phyloP scores from a whole-genome alignment of 2,888 invertebrate genomes.

The Laspeyria flexula region DNA sequence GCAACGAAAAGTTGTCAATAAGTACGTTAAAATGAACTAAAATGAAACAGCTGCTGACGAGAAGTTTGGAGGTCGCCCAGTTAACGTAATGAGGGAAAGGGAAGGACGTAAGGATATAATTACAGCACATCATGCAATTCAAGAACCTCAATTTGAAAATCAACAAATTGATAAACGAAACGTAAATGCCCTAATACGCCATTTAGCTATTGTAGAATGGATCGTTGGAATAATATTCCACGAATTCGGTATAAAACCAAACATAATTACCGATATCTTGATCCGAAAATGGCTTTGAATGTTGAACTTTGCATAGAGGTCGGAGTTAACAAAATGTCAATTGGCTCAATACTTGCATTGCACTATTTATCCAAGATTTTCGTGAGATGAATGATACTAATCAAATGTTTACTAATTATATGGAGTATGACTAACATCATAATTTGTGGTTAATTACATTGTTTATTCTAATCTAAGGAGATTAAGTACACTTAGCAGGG shows the following conservation, averaged over 20 bases:
- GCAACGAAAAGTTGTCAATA: conserved; percentile 22
- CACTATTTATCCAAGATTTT: conserved; percentile 39
- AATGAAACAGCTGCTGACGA: conserved; percentile 43
- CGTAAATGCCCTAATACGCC: conserved; percentile 23
- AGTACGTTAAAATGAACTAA: conserved; percentile 19
- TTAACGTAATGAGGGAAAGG: conserved; percentile 52
- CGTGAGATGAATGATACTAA: conserved; percentile 45
- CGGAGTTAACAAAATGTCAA: conserved; percentile 47
- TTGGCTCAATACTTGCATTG: conserved; percentile 44
- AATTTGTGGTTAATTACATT: conserved; percentile 34
- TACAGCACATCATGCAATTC: conserved; percentile 44
- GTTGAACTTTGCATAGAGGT: conserved; percentile 59
- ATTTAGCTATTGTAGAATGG: conserved; percentile 23
- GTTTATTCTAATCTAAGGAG: conserved; percentile 27
- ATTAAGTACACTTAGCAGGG: conserved; percentile 26
- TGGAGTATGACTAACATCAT: conserved; percentile 18
- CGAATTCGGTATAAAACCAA: conserved; percentile 55
- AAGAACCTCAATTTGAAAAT: conserved; percentile 40
- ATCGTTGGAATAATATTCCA: conserved; percentile 45
- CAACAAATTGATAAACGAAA: conserved; percentile 25
- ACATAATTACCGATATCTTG: conserved; percentile 52
- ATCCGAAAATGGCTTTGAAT: conserved; percentile 48
- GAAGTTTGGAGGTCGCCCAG: conserved; percentile 57
- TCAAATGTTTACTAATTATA: conserved; percentile 37
- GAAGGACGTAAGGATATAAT: conserved; percentile 54